Percentiles rank a stretch among this genome's conserved stretches.
phyloP scores from a whole-genome alignment of 2,113 vertebrate genomes.

The Gorilla gorilla region DNA sequence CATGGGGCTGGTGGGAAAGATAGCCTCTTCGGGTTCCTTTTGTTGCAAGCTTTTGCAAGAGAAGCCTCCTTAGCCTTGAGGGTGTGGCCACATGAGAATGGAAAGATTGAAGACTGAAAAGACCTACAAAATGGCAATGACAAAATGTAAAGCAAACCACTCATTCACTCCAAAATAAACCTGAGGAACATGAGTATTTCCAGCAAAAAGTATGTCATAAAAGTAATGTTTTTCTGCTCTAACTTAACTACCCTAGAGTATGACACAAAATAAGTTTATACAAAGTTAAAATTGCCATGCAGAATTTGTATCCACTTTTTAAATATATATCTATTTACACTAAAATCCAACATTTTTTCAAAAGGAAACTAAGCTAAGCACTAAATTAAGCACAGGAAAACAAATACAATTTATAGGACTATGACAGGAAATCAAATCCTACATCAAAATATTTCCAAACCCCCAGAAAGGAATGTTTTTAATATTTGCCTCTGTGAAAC shows the following conservation, averaged over 20 bases:
- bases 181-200: neutral
- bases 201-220: neutral
- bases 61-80: neutral
- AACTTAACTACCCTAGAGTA: neutral
- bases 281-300: neutral
- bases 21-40: neutral
- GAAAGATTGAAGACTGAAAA: neutral
- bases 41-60: neutral
- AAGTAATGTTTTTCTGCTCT: neutral
- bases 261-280: neutral
- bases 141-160: neutral
- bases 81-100: neutral
- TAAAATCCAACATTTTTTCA: neutral
- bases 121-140: neutral
- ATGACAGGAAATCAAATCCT: slow-evolving; percentile 10
- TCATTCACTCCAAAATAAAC: neutral
- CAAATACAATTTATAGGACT: neutral
- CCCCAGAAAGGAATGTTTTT: neutral
- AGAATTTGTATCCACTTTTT: neutral
- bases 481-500: slow-evolving; percentile 11
- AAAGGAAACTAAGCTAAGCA: slow-evolving; percentile 1
- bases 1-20: rapidly evolving
- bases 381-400: slow-evolving; percentile 4
- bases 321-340: neutral
- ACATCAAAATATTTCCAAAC: slow-evolving; percentile 24